phyloP scores from a whole-genome alignment of 2,797 vertebrate species.

The Hyperoplus immaculatus region DNA sequence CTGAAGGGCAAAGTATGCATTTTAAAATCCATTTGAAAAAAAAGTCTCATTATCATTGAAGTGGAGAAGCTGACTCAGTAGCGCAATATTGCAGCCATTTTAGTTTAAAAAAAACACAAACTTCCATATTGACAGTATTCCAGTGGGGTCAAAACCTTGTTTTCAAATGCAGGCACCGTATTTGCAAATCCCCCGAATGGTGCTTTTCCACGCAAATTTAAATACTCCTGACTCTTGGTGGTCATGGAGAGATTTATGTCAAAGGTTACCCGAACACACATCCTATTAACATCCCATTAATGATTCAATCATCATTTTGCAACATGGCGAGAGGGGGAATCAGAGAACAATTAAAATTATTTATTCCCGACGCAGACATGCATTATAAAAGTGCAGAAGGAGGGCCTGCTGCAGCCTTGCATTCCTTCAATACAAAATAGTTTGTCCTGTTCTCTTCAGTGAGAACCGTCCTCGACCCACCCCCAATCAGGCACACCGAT shows the following conservation, averaged over 20 bases:
- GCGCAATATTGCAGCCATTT: slow-evolving; percentile 28
- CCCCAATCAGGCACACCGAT: slow-evolving; percentile 82
- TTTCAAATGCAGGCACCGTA: slow-evolving; percentile 51
- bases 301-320: slow-evolving; percentile 84
- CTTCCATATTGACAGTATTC: slow-evolving; percentile 31
- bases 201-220: slow-evolving; percentile 73
- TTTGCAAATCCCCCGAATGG: slow-evolving; percentile 72
- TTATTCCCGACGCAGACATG: slow-evolving; percentile 80
- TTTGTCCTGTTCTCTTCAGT: slow-evolving; percentile 75
- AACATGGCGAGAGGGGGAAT: slow-evolving; percentile 75
- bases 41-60: slow-evolving; percentile 63
- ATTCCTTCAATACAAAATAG: slow-evolving; percentile 79
- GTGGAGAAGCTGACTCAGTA: slow-evolving; percentile 55
- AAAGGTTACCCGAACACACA: slow-evolving; percentile 85
- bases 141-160: slow-evolving; percentile 45
- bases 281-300: slow-evolving; percentile 84
- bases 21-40: slow-evolving; percentile 64
- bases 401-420: slow-evolving; percentile 41
- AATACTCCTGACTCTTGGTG: slow-evolving; percentile 77
- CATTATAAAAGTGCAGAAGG: slow-evolving; percentile 62
- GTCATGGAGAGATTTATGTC: slow-evolving; percentile 84
- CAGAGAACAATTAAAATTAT: slow-evolving; percentile 84
- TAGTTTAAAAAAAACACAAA: slow-evolving; percentile 15
- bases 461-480: slow-evolving; percentile 47
- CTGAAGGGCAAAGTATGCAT: slow-evolving; percentile 75